These are phyloP conservation scores for Cinclus mexicanus DNA, from an alignment of 2,113 vertebrate genomes.

Conservation along the genomic window DNA sequence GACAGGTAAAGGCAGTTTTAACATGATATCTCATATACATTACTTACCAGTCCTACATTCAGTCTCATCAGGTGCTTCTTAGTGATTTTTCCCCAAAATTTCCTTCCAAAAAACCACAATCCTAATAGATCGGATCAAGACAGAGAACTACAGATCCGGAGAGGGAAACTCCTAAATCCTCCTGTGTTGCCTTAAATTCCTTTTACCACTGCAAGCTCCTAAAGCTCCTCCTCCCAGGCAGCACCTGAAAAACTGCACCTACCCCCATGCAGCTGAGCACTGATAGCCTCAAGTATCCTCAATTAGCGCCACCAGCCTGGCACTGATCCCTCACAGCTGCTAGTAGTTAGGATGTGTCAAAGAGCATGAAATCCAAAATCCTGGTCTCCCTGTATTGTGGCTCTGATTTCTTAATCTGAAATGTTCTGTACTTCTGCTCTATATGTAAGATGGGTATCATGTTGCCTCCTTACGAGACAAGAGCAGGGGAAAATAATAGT, in stretches of 20 bases:
- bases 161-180: accelerated
- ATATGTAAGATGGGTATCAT: neutral
- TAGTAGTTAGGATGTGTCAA: neutral
- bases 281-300: accelerated
- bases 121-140: accelerated
- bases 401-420: neutral
- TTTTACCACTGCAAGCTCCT: neutral
- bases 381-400: accelerated
- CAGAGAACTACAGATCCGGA: accelerated
- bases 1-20: neutral
- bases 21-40: accelerated
- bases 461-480: neutral
- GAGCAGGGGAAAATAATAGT: neutral
- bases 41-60: accelerated
- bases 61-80: accelerated
- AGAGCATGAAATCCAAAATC: neutral
- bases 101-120: neutral
- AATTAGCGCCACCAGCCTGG: neutral
- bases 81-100: neutral
- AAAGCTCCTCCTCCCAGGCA: neutral
- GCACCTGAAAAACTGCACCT: neutral
- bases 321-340: neutral
- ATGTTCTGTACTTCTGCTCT: neutral
- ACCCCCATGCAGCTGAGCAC: accelerated
- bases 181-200: accelerated